phyloP scores from a whole-genome alignment of 2,113 vertebrate species.

The Ctenodactylus gundi region DNA sequence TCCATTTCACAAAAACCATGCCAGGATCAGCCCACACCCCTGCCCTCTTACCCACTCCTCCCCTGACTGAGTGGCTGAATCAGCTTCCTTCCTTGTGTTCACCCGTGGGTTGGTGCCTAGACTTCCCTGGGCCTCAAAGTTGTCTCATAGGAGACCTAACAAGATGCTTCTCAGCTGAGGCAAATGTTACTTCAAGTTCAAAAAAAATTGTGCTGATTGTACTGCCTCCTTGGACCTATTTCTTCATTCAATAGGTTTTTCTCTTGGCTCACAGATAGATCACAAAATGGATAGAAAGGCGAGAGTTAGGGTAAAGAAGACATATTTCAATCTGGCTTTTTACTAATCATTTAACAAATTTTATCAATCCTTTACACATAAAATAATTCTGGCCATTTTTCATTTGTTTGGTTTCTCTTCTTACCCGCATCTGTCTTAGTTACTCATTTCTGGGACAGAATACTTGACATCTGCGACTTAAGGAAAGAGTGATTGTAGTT shows the following conservation, averaged over 20 bases:
- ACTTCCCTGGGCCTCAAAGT: not conserved
- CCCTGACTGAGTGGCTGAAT: not conserved
- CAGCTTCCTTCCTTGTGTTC: not conserved
- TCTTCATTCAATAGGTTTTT: not conserved
- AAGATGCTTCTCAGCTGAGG: not conserved
- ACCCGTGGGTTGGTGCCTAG: not conserved
- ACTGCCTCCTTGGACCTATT: not conserved
- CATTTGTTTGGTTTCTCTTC: no score
- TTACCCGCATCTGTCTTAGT: no score
- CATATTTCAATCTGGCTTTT: not conserved
- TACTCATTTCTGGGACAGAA: no score
- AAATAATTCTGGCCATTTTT: no score
- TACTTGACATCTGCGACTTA: no score
- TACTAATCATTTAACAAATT: not conserved
- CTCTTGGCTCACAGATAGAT: not conserved
- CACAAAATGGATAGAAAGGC: not conserved
- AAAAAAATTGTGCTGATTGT: no score
- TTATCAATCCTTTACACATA: no score
- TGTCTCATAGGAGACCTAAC: not conserved
- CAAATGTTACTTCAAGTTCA: not conserved
- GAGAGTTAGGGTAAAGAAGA: not conserved
- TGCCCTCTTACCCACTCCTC: not conserved
- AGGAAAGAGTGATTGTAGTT: no score
- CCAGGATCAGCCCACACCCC: not conserved
- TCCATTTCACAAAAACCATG: slow-evolving; percentile 61